phyloP scores from a whole-genome alignment of 92 coral and sea anemone species.

The Paramuricea clavata region DNA sequence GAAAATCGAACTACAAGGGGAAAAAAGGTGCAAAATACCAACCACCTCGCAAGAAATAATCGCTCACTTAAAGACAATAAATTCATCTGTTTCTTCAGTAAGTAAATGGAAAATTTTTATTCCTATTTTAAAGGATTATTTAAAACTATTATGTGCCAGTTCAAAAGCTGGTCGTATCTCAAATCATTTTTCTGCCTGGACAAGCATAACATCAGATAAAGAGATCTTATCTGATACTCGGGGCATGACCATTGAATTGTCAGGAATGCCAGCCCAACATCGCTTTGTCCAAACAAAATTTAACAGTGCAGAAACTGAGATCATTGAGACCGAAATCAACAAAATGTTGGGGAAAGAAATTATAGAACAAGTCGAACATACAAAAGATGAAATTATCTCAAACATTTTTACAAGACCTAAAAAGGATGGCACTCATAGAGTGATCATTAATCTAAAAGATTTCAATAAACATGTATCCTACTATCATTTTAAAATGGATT shows the following conservation, averaged over 20 bases:
- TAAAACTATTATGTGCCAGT: neutral
- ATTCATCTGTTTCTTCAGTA: neutral
- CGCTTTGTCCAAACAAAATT: neutral
- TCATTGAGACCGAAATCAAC: neutral
- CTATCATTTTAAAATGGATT: constrained; percentile 54
- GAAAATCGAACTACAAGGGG: neutral
- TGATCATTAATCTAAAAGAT: too few species aligned
- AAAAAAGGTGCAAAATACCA: constrained; percentile 7
- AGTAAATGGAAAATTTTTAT: constrained; percentile 6
- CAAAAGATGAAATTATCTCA: neutral
- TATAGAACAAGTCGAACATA: neutral
- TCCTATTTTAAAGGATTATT: neutral
- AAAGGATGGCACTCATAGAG: constrained; percentile 31
- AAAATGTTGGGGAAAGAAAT: neutral
- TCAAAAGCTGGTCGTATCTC: constrained; percentile 20
- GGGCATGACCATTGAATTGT: neutral
- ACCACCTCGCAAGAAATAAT: neutral
- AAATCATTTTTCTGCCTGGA: constrained; percentile 5
- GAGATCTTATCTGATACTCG: constrained; percentile 8
- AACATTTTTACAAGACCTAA: constrained; percentile 11
- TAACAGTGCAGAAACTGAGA: neutral
- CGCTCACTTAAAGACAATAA: neutral
- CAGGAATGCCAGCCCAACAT: neutral
- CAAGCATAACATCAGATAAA: constrained; percentile 4
- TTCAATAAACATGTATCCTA: constrained; percentile 10